Conservation (phyloP, 2,113 vertebrate genomes). For the Rhodinocichla rosea region DNA sequence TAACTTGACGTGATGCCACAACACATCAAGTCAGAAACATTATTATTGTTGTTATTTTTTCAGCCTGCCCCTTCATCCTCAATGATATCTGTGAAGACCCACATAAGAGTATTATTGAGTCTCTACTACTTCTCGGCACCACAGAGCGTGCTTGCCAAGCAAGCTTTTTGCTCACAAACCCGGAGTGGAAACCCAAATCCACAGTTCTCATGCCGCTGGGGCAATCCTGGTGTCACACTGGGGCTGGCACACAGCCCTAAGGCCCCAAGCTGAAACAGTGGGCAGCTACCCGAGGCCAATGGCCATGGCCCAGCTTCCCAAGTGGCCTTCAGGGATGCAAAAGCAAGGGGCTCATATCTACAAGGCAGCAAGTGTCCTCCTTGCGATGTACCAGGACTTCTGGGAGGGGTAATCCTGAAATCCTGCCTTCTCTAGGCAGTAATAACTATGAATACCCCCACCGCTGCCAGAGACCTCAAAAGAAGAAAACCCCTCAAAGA, state of each 20-base stretch:
- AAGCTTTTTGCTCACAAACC: not conserved
- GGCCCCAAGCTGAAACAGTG: rapidly evolving
- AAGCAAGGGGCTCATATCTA: not conserved
- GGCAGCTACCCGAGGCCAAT: not conserved
- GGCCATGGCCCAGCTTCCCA: not conserved
- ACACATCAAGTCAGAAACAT: not conserved
- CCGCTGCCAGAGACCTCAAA: not conserved
- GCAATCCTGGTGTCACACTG: not conserved
- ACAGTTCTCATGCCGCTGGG: rapidly evolving
- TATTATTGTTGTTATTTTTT: not conserved
- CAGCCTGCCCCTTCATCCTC: not conserved
- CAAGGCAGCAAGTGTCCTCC: not conserved
- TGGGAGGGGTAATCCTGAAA: not conserved
- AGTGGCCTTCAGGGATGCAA: not conserved
- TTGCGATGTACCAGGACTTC: not conserved
- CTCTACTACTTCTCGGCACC: not conserved
- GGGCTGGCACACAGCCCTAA: not conserved
- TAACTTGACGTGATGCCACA: not conserved
- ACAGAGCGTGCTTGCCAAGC: not conserved
- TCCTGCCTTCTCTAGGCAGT: not conserved
- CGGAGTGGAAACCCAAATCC: not conserved
- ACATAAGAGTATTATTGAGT: not conserved
- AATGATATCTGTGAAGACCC: not conserved
- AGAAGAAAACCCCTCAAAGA: not conserved
- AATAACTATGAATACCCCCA: not conserved